Base-by-base conservation (phyloP, 2,888 invertebrate species). In the Nomada goodeniana region DNA sequence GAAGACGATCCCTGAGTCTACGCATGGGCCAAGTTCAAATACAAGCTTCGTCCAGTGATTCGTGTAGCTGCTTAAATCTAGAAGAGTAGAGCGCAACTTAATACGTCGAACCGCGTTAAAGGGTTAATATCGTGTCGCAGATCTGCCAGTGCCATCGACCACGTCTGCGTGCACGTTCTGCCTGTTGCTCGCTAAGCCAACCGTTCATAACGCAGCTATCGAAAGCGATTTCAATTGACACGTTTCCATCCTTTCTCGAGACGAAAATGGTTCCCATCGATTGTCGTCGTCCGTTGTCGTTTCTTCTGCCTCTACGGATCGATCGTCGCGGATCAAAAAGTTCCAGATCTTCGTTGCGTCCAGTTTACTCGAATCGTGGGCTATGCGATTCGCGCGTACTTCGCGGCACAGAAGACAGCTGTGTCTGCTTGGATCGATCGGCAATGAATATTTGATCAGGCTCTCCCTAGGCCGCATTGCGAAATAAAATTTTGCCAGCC, bases 101-200 rank as follows among this genome's bases (percentile, higher is more conserved):
- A 87, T 86, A 84, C 82, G 61, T 68, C 78, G 81, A 80, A 76
- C 76, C 80, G 83, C 81, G 80, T 76, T 79, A 79, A 82, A 86
- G 77, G 81, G 72, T 86, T 79, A 76, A 77, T 79, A 81, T 83
- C 77, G 67, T 74, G 59, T 79, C 77, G 73, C 85, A 70, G 80
- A 78, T 78, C 72, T 65, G 57, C 68, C 61, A 73, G 68, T 26
- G 76, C 80, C 84, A 81, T 78, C 82, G 79, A 47, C 59, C 59
- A 18, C 71, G 63, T 23, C 11, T 52, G 61, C 26, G 67, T 29
- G 42, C 63, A 55, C 74, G 78, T 70, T 69, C 69, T 47, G 76
- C 72, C 64, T 11, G 64, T 76, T 80, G 53, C 75, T 44, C 63
- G 68, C 53, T 57, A 50, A 67, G 50, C 29, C 64, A 23, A 1